Base-by-base conservation (phyloP, 2,888 invertebrate species). In the Fragum sueziense region DNA sequence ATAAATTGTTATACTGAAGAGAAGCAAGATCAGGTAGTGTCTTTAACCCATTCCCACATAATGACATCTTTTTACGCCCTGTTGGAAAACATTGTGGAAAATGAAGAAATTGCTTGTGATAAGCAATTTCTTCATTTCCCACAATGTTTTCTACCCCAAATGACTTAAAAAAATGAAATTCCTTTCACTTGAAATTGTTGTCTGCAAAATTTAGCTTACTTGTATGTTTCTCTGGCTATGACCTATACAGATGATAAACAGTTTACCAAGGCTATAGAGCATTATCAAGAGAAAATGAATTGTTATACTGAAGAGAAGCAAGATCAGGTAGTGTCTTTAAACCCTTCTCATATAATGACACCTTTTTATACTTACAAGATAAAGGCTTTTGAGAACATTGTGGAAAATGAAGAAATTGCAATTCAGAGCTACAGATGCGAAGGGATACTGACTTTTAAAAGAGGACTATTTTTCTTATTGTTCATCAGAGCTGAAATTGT, bases 201-300 rank as follows among this genome's bases (percentile, higher is more conserved):
- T 0, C 76, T 61, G 31, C 74, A 70, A 22, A 71, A 71, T 7
- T 92, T 95, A 72, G 93, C 93, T 34, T 93, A 94, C 3, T 96
- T 87, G 93, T 96, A 93, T 95, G 95, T 93, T 88, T 97, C 97
- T 73, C 94, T 97, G 73, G 97, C 96, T 75, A 96, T 96, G 94
- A 97, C 97, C 0, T 97, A 96, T 91, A 95, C 95, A 91, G 97
- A 98, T 93, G 95, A 95, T 92, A 95, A 95, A 22, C 94, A 96
- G 74, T 97, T 95, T 91, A 95, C 95, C 52, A 95, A 95, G 87
- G 97, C 97, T 0, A 92, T 97, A 11, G 94, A 95, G 70, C 97
- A 95, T 92, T 96, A 95, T 78, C 94, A 95, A 89, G 96, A 96
- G 88, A 97, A 97, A 91, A 95, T 96, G 85, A 95, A 95, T 71